Conservation (phyloP, 2,113 vertebrate species). For the Gallinago media region DNA sequence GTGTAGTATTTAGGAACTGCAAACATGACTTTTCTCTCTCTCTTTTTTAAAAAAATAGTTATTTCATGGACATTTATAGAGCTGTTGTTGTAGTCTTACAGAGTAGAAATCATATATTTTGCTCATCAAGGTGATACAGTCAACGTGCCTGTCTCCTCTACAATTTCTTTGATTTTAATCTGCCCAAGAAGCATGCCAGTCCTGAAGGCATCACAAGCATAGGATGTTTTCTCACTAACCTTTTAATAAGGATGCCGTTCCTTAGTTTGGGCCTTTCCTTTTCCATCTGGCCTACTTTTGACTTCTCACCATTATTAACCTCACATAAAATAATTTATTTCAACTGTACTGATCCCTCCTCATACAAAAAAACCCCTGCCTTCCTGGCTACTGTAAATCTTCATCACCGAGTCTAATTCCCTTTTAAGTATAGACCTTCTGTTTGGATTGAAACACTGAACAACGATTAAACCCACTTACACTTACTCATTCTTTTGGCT, state of each 20-base stretch:
- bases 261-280: not conserved
- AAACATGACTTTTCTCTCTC: not conserved
- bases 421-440: not conserved
- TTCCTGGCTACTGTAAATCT: not conserved
- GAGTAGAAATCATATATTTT: not conserved
- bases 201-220: not conserved
- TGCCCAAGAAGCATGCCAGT: not conserved
- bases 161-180: not conserved
- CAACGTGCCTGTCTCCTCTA: not conserved
- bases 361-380: not conserved
- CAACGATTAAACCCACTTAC: not conserved
- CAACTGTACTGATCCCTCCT: not conserved
- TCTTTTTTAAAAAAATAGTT: not conserved
- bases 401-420: not conserved
- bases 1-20: not conserved
- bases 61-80: not conserved
- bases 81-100: not conserved
- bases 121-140: not conserved
- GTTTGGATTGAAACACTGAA: not conserved
- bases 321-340: not conserved
- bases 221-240: not conserved
- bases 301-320: not conserved
- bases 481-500: not conserved
- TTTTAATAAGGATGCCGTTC: not conserved
- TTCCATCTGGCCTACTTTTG: not conserved